These are phyloP conservation scores for Agrotis segetum DNA, from an alignment of 2,888 invertebrate species.

Conservation along the genomic window DNA sequence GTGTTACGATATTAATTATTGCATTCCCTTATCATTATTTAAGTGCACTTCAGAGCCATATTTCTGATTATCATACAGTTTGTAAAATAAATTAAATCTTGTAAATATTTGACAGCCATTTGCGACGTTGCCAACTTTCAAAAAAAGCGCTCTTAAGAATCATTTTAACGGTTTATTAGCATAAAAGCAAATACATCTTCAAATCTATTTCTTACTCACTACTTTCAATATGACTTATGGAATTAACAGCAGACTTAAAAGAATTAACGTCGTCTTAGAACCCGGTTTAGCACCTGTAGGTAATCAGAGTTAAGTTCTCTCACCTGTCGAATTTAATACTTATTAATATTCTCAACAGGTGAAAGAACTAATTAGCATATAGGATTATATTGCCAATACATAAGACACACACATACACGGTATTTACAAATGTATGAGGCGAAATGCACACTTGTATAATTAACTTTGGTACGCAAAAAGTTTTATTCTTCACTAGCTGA, in stretches of 20 bases:
- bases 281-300: constrained; percentile 29
- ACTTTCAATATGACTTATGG: constrained; percentile 6
- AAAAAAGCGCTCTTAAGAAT: too few relatives aligned
- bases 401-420: not conserved
- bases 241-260: not conserved
- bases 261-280: constrained; percentile 42
- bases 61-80: too few relatives aligned
- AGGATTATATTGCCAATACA: constrained; percentile 30
- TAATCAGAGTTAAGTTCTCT: not conserved
- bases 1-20: too few relatives aligned
- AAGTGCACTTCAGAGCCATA: too few relatives aligned
- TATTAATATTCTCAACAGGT: constrained; percentile 29
- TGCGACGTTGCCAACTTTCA: too few relatives aligned
- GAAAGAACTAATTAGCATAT: constrained; percentile 9
- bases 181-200: not conserved
- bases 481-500: too few relatives aligned
- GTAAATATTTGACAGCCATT: too few relatives aligned
- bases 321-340: constrained; percentile 19
- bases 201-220: not conserved
- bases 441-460: too few relatives aligned
- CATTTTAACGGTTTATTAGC: constrained; percentile 4
- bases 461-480: too few relatives aligned
- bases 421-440: too few relatives aligned
- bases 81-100: too few relatives aligned
- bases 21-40: too few relatives aligned